Evolutionary conservation across 2,797 vertebrate species (phyloP).

Genomic region (Pseudotriccus pelzelni): DNA sequence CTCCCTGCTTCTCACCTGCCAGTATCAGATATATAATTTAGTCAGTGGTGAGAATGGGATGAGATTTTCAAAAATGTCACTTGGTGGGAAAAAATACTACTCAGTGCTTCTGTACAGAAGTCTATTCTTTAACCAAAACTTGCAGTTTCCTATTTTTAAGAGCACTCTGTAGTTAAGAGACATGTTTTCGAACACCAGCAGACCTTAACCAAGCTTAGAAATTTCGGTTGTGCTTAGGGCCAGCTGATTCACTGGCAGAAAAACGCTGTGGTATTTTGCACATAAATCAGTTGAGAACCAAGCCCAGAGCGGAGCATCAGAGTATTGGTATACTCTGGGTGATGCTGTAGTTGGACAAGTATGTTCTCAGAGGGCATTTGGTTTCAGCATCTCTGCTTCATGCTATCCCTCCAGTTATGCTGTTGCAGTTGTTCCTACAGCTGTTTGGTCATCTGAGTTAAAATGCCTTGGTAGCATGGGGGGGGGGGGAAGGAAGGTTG

Average conservation of each 20-base stretch:
- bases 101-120: neutral
- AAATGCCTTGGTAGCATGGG: neutral
- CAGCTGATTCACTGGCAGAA: neutral
- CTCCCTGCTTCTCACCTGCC: neutral
- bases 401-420: neutral
- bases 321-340: neutral
- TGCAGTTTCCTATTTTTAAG: neutral
- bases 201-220: neutral
- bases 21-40: neutral
- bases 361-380: neutral
- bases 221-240: neutral
- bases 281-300: neutral
- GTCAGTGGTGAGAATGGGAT: neutral
- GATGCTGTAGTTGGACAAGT: neutral
- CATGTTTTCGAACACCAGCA: neutral
- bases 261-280: neutral
- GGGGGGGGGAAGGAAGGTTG: rapidly evolving
- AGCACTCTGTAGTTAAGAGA: neutral
- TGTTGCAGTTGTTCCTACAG: neutral
- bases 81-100: neutral
- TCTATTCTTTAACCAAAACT: neutral
- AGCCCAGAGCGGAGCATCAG: neutral
- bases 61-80: neutral
- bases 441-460: neutral
- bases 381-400: neutral